Conservation (phyloP, 2,797 vertebrate genomes). For the Nyctalus aviator region DNA sequence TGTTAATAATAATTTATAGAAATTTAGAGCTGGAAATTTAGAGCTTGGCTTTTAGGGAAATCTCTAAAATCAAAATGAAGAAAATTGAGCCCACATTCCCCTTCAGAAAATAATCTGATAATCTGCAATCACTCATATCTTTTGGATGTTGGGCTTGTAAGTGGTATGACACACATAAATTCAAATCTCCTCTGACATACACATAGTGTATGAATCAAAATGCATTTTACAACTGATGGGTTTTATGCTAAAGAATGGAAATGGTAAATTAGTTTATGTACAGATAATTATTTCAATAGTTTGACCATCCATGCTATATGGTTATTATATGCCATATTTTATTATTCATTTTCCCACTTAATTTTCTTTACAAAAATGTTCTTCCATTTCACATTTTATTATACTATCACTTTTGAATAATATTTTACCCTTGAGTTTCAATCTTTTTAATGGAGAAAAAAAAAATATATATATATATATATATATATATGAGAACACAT, state of each 20-base stretch:
- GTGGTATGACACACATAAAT: background rate
- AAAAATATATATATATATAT: background rate
- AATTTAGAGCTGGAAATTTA: too few relatives aligned
- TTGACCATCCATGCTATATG: background rate
- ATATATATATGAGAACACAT: background rate
- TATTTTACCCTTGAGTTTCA: slow-evolving; percentile 31
- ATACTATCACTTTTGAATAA: background rate
- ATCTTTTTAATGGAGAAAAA: background rate
- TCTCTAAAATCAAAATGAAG: background rate
- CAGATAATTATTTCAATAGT: slow-evolving; percentile 13
- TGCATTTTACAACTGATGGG: background rate
- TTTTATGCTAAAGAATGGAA: background rate
- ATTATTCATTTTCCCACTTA: background rate
- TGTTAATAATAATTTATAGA: too few relatives aligned
- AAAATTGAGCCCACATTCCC: too few relatives aligned
- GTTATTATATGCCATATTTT: background rate
- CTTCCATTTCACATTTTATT: slow-evolving; percentile 16
- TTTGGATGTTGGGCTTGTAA: background rate
- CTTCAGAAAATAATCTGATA: background rate
- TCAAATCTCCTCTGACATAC: background rate
- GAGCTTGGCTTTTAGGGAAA: background rate
- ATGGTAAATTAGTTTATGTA: background rate
- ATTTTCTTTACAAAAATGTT: background rate
- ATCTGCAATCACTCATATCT: too few relatives aligned
- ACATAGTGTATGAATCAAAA: background rate